A percentile compares a stretch with the other conserved stretches of the same genome.
These are phyloP conservation scores for Apolygus lucorum DNA, from an alignment of 1,140 invertebrate species.

Conservation along the genomic window DNA sequence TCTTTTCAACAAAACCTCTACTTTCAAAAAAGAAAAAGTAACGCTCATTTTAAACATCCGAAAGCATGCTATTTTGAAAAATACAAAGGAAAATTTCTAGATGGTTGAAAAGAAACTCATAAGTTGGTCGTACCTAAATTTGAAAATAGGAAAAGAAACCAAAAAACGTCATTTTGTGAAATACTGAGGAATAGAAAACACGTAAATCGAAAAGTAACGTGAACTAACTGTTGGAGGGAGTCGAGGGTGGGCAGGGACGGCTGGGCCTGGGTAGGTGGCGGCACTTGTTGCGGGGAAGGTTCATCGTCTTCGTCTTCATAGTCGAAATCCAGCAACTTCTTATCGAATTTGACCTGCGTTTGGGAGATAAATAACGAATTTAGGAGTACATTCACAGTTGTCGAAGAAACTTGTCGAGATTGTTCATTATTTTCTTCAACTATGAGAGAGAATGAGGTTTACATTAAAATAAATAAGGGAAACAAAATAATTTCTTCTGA, in stretches of 20 bases:
- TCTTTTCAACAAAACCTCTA: no score
- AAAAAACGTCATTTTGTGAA: neutral
- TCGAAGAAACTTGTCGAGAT: no score
- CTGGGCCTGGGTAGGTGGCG: slow-evolving; percentile 1
- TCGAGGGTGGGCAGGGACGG: slow-evolving; percentile 27
- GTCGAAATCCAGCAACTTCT: slow-evolving; percentile 74
- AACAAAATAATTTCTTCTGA: no score
- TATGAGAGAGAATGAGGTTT: no score
- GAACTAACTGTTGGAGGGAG: slow-evolving; percentile 31
- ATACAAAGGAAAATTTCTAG: slow-evolving; percentile 17
- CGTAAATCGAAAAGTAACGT: no score
- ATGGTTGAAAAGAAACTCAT: neutral
- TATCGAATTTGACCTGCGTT: slow-evolving; percentile 55
- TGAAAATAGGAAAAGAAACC: neutral
- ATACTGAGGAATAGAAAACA: neutral
- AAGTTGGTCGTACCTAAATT: neutral
- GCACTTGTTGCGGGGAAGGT: slow-evolving; percentile 31
- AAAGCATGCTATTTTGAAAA: no score
- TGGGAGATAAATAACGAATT: no score
- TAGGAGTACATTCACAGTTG: no score
- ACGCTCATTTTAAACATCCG: no score
- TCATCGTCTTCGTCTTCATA: slow-evolving; percentile 77
- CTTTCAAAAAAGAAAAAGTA: no score
- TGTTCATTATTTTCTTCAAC: no score
- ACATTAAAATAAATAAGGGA: no score